These are phyloP conservation scores for Latheticus oryzae DNA, from an alignment of 2,888 invertebrate species.

Conservation along the genomic window DNA sequence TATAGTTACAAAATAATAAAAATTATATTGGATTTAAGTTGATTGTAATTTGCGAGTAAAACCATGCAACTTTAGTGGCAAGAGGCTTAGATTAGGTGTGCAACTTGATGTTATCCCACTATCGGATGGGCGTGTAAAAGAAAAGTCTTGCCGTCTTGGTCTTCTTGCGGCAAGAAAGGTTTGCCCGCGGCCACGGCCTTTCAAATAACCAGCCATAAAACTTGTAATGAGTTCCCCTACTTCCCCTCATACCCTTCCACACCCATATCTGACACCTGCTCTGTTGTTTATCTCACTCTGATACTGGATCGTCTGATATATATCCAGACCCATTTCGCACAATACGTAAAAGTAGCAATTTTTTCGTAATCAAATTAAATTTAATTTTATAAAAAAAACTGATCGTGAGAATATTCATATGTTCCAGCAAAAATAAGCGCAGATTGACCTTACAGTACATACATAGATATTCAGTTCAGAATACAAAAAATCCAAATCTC, in stretches of 20 bases:
- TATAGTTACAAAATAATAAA: too few relatives aligned
- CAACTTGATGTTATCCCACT: slow-evolving; percentile 32
- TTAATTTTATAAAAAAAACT: too few relatives aligned
- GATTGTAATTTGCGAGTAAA: too few relatives aligned
- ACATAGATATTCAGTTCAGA: background rate
- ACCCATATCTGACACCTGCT: slow-evolving; percentile 55
- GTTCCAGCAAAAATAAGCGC: slow-evolving; percentile 33
- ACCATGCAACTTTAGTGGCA: too few relatives aligned
- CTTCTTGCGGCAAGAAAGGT: slow-evolving; percentile 47
- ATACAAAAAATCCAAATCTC: slow-evolving; percentile 29
- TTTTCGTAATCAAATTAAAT: too few relatives aligned
- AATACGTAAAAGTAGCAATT: too few relatives aligned
- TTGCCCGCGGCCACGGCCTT: slow-evolving; percentile 51
- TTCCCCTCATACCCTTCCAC: slow-evolving; percentile 47
- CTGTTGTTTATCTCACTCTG: slow-evolving; percentile 45
- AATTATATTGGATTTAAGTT: too few relatives aligned
- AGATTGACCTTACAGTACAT: slow-evolving; percentile 22
- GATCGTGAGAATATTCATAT: slow-evolving; percentile 42
- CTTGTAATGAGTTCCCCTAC: slow-evolving; percentile 53
- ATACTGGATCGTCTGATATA: slow-evolving; percentile 22
- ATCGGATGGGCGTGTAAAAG: slow-evolving; percentile 23
- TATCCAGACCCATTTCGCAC: slow-evolving; percentile 1
- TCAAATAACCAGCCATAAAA: slow-evolving; percentile 55
- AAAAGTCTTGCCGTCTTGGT: slow-evolving; percentile 38
- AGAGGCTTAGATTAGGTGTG: slow-evolving; percentile 28